Percentiles rank a stretch among this genome's conserved stretches.
Conservation (phyloP, 1,140 invertebrate species). For the Proctacanthus coquilletti region DNA sequence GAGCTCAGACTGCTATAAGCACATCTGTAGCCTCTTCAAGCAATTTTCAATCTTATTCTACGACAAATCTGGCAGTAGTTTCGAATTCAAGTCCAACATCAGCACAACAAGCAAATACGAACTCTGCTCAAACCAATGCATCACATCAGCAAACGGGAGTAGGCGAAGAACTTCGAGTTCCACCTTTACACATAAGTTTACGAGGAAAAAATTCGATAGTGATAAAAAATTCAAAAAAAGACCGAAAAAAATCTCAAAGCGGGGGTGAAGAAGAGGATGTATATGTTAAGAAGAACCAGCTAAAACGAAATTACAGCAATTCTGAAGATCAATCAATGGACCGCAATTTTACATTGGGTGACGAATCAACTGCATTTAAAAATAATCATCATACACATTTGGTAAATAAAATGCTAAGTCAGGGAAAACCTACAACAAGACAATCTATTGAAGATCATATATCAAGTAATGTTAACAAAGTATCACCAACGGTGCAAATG, state of each 20-base stretch:
- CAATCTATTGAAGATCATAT: not conserved
- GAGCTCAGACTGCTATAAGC: conserved; percentile 12
- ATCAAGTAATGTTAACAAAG: no score
- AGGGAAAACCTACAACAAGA: conserved; percentile 2
- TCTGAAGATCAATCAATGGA: conserved; percentile 12
- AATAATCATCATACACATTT: no score
- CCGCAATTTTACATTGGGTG: not conserved
- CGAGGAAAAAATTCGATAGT: conserved; percentile 74
- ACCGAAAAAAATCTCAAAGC: conserved; percentile 41
- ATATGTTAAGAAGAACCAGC: not conserved
- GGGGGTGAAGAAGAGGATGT: conserved; percentile 4
- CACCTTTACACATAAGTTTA: conserved; percentile 76
- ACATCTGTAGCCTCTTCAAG: conserved; percentile 6
- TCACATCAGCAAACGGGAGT: conserved; percentile 22
- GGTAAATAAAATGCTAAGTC: not conserved
- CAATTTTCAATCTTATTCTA: conserved; percentile 10
- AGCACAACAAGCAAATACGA: conserved; percentile 12
- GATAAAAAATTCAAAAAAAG: conserved; percentile 65
- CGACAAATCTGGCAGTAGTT: not conserved
- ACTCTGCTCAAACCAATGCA: conserved; percentile 15
- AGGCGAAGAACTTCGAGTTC: conserved; percentile 61
- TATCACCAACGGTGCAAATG: no score
- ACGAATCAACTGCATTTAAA: not conserved
- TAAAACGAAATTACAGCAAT: conserved; percentile 6
- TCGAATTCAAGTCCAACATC: conserved; percentile 4